Evolutionary conservation across 2,888 invertebrate genomes (phyloP).

Genomic region (Criorhina ranunculi): DNA sequence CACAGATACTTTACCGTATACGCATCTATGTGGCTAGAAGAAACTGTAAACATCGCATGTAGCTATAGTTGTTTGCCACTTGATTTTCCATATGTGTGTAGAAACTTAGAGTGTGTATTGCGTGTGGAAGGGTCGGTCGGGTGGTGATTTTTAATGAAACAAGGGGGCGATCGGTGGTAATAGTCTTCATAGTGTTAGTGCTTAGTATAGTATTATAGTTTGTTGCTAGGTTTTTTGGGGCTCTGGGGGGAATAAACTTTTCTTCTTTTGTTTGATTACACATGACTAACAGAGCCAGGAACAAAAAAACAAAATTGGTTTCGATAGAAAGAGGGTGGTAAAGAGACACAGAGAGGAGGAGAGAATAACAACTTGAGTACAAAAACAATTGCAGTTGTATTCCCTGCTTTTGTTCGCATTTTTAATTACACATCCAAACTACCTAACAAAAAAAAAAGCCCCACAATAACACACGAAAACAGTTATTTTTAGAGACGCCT

Average conservation of each 20-base stretch:
- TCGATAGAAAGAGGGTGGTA: background rate
- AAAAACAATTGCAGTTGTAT: conserved; percentile 48
- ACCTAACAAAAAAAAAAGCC: conserved; percentile 6
- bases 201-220: conserved; percentile 57
- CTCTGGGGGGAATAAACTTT: conserved; percentile 75
- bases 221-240: conserved; percentile 58
- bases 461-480: conserved; percentile 30
- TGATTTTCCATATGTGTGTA: conserved; percentile 14
- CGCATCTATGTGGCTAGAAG: conserved; percentile 57
- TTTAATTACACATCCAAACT: conserved; percentile 64
- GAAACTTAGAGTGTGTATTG: background rate
- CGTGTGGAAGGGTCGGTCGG: conserved; percentile 6
- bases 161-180: conserved; percentile 50
- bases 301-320: background rate
- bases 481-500: conserved; percentile 66
- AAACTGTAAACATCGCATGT: conserved; percentile 50
- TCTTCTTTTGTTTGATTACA: conserved; percentile 73
- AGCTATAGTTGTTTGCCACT: conserved; percentile 28
- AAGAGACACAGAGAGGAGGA: conserved; percentile 15
- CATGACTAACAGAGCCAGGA: conserved; percentile 47
- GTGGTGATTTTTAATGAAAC: conserved; percentile 52
- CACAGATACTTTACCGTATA: conserved; percentile 37
- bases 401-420: conserved; percentile 68
- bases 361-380: conserved; percentile 3
- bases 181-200: conserved; percentile 33